Evolutionary conservation across 2,113 vertebrate genomes (phyloP), one percentile per base, ranked within the genome.

Genomic region (Coptodon bakossiorum): DNA sequence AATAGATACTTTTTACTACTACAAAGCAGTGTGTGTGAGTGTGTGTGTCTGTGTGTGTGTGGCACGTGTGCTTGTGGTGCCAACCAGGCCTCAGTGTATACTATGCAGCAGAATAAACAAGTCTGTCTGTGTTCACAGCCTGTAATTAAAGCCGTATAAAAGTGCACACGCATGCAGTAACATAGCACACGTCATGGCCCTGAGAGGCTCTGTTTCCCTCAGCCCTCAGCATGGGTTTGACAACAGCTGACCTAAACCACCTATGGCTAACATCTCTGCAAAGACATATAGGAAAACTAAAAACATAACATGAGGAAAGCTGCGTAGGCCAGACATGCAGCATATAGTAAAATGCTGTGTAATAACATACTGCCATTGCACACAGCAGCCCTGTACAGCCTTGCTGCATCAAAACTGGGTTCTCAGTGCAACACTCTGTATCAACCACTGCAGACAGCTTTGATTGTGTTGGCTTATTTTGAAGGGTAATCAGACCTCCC

Each of bases 71-170:
- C 90, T 86, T 89, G 90, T 88, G 91, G 92, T 94, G 92, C 90
- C 92, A 88, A 92, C 86, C 89, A 92, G 86, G 92, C 88, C 93
- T 94, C 92, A 85, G 88, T 90, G 90, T 91, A 91, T 93, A 93
- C 85, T 90, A 90, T 53, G 68, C 89, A 91, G 90, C 92, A 92
- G 93, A 94, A 95, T 95, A 95, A 96, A 95, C 93, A 95, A 94
- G 92, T 92, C 93, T 91, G 91, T 93, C 93, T 95, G 92, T 95
- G 91, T 95, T 88, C 83, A 63, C 89, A 93, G 93, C 89, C 93
- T 95, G 91, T 94, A 94, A 96, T 95, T 95, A 95, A 95, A 95
- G 93, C 88, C 36, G 86, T 92, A 94, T 95, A 95, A 95, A 95
- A 94, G 92, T 94, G 87, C 91, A 95, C 93, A 94, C 87, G 87